Percentiles rank a stretch among this genome's conserved stretches.
These are phyloP conservation scores for Morphnarchus princeps DNA, from an alignment of 2,113 vertebrate genomes.

Conservation along the genomic window DNA sequence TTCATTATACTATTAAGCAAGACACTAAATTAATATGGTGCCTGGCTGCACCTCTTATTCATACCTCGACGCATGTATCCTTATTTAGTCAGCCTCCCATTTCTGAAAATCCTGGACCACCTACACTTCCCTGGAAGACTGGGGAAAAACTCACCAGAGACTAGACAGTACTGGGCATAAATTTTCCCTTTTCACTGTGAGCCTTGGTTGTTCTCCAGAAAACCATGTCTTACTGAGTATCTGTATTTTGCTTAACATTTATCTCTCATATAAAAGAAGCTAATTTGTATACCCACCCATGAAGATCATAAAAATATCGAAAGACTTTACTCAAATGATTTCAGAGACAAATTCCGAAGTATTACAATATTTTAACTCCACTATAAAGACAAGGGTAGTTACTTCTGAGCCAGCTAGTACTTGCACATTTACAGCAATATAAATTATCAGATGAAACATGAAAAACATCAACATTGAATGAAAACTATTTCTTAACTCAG, in stretches of 20 bases:
- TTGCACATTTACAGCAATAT: neutral
- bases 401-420: neutral
- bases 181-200: neutral
- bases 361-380: neutral
- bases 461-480: neutral
- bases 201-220: neutral
- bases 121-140: neutral
- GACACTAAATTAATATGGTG: neutral
- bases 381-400: neutral
- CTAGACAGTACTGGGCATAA: neutral
- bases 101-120: neutral
- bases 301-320: neutral
- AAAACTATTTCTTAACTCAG: neutral
- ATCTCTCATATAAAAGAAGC: neutral
- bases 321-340: neutral
- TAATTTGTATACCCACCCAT: neutral
- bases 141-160: neutral
- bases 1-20: neutral
- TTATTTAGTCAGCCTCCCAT: neutral
- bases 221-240: neutral
- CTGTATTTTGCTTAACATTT: neutral
- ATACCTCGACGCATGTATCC: neutral
- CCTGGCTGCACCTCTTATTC: neutral
- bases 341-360: neutral
- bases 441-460: conserved; percentile 19